phyloP scores from a whole-genome alignment of 2,113 vertebrate species.

The Pycnonotus jocosus region DNA sequence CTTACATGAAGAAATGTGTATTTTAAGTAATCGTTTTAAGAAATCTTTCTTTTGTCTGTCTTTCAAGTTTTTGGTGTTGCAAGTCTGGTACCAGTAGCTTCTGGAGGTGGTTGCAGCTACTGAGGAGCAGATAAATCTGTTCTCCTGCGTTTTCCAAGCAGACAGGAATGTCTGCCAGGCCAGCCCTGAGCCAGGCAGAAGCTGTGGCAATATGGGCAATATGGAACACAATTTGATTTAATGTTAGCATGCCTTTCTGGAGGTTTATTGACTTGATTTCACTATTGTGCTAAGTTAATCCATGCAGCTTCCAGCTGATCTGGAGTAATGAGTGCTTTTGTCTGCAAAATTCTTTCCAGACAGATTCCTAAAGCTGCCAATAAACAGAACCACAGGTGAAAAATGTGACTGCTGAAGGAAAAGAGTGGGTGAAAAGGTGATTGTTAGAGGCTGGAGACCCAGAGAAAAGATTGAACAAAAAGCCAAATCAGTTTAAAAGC shows the following conservation, averaged over 20 bases:
- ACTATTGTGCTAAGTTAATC: background rate
- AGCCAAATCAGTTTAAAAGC: background rate
- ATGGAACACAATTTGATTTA: background rate
- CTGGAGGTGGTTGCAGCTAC: background rate
- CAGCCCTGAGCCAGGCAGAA: background rate
- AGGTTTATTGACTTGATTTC: background rate
- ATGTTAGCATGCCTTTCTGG: background rate
- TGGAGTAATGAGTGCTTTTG: background rate
- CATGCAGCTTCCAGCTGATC: background rate
- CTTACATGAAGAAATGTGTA: background rate
- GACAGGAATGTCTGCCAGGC: background rate
- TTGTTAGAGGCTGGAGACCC: background rate
- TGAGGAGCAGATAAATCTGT: background rate
- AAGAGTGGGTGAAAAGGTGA: background rate
- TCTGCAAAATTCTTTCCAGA: background rate
- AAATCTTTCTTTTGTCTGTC: rapidly evolving
- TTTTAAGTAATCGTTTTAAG: background rate
- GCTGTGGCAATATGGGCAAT: background rate
- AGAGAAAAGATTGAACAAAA: background rate
- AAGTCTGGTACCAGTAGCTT: background rate
- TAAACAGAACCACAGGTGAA: background rate
- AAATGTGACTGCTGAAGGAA: background rate
- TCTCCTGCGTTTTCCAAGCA: background rate
- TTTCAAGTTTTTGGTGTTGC: background rate
- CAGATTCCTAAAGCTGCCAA: background rate